A percentile compares a stretch with the other conserved stretches of the same genome.
Conservation (phyloP, 1,140 invertebrate species). For the Protaetia brevitarsis region DNA sequence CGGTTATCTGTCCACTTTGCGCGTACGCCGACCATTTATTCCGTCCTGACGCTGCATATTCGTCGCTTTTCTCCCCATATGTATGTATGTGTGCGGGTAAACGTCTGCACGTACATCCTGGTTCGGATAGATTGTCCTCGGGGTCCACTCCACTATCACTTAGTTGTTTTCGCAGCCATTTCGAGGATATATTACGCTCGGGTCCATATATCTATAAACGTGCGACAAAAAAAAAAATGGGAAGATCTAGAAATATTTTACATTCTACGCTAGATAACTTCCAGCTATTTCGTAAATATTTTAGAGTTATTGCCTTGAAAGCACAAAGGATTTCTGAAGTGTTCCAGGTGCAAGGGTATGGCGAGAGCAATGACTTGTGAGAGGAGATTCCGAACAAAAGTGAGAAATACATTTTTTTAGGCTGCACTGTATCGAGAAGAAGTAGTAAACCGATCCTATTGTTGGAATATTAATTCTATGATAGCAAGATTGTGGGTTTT, state of each 20-base stretch:
- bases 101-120: too few species aligned
- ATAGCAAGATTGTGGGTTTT: too few species aligned
- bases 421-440: too few species aligned
- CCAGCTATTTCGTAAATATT: slow-evolving; percentile 12
- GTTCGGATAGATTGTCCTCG: slow-evolving; percentile 8
- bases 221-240: not conserved
- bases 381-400: too few species aligned
- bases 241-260: slow-evolving; percentile 13
- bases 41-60: not conserved
- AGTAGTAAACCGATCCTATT: too few species aligned
- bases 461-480: too few species aligned
- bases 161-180: slow-evolving; percentile 17
- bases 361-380: too few species aligned
- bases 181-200: slow-evolving; percentile 9
- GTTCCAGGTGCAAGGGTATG: not conserved
- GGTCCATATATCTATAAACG: slow-evolving; percentile 2
- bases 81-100: not conserved
- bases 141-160: slow-evolving; percentile 16
- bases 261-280: slow-evolving; percentile 11
- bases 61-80: not conserved
- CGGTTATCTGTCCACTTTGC: slow-evolving; percentile 11
- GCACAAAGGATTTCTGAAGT: not conserved
- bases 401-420: too few species aligned
- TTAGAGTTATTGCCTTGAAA: slow-evolving; percentile 7
- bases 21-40: not conserved